These are phyloP conservation scores for Conomelus anceps DNA, from an alignment of 2,888 invertebrate species.

Conservation along the genomic window DNA sequence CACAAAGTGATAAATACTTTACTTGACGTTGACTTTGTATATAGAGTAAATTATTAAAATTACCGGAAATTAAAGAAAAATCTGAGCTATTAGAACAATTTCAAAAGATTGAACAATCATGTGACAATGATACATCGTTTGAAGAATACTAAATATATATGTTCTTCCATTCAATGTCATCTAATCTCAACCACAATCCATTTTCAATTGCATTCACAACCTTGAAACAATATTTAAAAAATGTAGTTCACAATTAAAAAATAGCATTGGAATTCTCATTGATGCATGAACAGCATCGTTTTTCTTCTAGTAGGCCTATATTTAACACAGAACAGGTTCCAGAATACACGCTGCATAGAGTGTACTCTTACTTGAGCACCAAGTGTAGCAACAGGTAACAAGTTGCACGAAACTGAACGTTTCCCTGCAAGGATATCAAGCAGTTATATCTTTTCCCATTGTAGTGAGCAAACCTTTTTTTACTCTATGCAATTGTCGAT, in stretches of 20 bases:
- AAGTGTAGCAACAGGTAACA: not conserved
- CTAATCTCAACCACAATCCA: not conserved
- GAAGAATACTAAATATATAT: not conserved
- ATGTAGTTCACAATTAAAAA: not conserved
- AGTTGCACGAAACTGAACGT: not conserved
- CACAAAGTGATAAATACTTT: too few species aligned
- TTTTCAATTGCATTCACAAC: not conserved
- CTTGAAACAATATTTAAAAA: not conserved
- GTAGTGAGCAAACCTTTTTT: not conserved
- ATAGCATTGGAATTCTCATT: not conserved
- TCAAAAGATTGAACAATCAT: not conserved
- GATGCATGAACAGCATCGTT: not conserved
- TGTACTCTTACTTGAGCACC: not conserved
- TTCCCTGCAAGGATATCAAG: not conserved
- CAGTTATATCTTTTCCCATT: not conserved
- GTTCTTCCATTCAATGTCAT: not conserved
- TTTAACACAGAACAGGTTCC: not conserved
- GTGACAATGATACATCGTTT: too few species aligned
- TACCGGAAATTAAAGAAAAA: too few species aligned
- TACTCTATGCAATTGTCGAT: not conserved
- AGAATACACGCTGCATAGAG: not conserved
- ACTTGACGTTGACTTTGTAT: too few species aligned
- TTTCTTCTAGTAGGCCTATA: too few species aligned
- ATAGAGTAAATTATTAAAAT: too few species aligned
- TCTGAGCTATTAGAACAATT: too few species aligned